Percentiles rank a stretch among this genome's conserved stretches.
These are phyloP conservation scores for Drosophila lini DNA, from an alignment of 1,140 invertebrate species.

Conservation along the genomic window DNA sequence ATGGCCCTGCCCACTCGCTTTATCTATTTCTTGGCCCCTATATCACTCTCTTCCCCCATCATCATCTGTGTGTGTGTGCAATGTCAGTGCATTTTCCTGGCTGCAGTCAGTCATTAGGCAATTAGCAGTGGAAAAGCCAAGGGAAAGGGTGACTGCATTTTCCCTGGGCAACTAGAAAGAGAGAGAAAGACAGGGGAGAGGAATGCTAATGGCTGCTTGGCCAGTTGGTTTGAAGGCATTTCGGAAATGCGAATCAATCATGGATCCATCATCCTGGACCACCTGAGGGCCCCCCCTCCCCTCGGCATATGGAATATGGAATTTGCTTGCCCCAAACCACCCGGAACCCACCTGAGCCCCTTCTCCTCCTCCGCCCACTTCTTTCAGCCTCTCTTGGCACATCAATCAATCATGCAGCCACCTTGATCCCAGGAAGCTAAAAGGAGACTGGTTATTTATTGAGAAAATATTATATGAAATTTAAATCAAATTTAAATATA, in stretches of 20 bases:
- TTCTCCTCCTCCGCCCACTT: no score
- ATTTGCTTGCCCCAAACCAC: neutral
- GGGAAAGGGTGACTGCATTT: neutral
- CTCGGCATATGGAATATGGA: neutral
- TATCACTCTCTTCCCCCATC: neutral
- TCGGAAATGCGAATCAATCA: constrained; percentile 34
- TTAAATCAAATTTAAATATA: no score
- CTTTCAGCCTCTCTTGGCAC: neutral
- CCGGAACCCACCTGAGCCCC: no score
- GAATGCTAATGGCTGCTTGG: constrained; percentile 24
- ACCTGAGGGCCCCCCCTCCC: neutral
- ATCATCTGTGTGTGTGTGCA: neutral
- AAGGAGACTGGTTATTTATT: neutral
- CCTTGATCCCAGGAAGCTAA: neutral
- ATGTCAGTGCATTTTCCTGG: constrained; percentile 15
- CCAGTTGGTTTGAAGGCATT: constrained; percentile 12
- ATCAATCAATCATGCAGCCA: constrained; percentile 9
- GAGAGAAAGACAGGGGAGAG: neutral
- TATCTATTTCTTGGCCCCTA: constrained; percentile 5
- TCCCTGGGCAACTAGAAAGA: neutral
- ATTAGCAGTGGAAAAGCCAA: constrained; percentile 23
- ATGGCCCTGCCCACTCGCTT: neutral
- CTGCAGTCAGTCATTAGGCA: constrained; percentile 45
- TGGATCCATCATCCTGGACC: constrained; percentile 30
- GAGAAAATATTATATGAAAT: neutral